Base-by-base conservation (phyloP, 2,888 invertebrate genomes). In the Acanthosoma haemorrhoidale region DNA sequence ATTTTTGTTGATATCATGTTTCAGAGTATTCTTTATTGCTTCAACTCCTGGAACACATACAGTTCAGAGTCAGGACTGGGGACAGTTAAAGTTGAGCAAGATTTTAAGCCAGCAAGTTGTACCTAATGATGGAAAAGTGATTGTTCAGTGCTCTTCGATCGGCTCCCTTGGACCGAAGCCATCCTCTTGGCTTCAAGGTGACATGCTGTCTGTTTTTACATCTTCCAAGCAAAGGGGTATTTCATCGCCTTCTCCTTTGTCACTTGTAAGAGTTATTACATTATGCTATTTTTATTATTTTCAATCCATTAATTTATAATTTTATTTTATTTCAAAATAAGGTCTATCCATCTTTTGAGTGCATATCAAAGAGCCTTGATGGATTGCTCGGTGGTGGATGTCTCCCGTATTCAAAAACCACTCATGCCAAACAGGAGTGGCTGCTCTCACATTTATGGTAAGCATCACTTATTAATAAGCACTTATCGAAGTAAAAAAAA, bases 81-180 rank as follows among this genome's bases (percentile, higher is more conserved):
- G 87, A 1, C 84, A 85, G 70, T 81, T 83, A 0, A 81, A 85
- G 0, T 82, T 89, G 5, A 85, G 86, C 0, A 79, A 84, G 4
- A 77, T 91, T 39, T 79, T 95, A 9, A 82, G 85, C 3, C 84
- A 87, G 72, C 85, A 92, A 78, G 89, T 88, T 36, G 77, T 80
- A 0, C 76, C 84, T 0, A 80, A 84, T 0, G 76, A 78, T 6
- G 90, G 91, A 86, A 86, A 89, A 0, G 82, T 96, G 0, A 79
- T 94, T 3, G 90, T 90, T 0, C 96, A 97, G 80, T 90, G 93
- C 69, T 96, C 95, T 32, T 96, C 95, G 74, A 88, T 97, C 41
- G 97, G 96, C 2, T 75, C 75, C 1, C 80, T 81, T 66, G 79
- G 83, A 74, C 78, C 80, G 4, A 79, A 81, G 0, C 80, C 79